Percentiles rank a stretch among this genome's conserved stretches.
Conservation (phyloP, 1,140 invertebrate species). For the Chelonus insularis region DNA sequence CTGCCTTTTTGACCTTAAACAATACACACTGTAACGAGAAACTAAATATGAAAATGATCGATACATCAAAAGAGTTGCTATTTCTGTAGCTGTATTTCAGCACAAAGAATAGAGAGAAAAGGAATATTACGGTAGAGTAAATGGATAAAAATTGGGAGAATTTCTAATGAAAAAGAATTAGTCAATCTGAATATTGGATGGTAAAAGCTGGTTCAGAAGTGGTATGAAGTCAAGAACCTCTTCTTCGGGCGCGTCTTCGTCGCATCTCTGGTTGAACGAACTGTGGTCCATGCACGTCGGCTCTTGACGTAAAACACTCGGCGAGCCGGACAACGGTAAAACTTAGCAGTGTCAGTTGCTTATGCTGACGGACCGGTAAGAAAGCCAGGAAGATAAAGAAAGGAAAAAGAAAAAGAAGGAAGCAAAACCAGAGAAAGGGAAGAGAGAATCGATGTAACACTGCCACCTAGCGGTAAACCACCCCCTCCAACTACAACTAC, state of each 20-base stretch:
- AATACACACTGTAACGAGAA: too few species aligned
- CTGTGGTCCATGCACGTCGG: conserved; percentile 29
- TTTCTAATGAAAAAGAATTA: background rate
- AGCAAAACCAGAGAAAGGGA: conserved; percentile 7
- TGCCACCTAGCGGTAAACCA: conserved; percentile 34
- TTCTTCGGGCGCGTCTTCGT: conserved; percentile 32
- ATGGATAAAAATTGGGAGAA: background rate
- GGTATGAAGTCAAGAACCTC: conserved; percentile 32
- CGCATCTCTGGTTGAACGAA: conserved; percentile 35
- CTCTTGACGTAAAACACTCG: conserved; percentile 28
- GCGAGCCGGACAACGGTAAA: conserved; percentile 33
- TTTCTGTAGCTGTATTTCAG: too few species aligned
- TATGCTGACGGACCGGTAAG: conserved; percentile 2
- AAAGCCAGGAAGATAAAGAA: conserved; percentile 8
- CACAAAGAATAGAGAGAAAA: too few species aligned
- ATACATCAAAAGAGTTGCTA: too few species aligned
- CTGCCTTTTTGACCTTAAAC: too few species aligned
- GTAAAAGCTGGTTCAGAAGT: conserved; percentile 12
- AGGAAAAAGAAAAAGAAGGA: conserved; percentile 6
- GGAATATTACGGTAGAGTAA: too few species aligned
- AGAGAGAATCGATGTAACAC: conserved; percentile 31
- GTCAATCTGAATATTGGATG: conserved; percentile 24
- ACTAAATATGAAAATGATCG: too few species aligned
- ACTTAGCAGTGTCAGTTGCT: conserved; percentile 25
- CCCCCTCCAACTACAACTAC: conserved; percentile 17